Percentiles rank a stretch among this genome's conserved stretches.
Evolutionary conservation across 1,140 invertebrate genomes (phyloP).

Genomic region (Maniola jurtina): DNA sequence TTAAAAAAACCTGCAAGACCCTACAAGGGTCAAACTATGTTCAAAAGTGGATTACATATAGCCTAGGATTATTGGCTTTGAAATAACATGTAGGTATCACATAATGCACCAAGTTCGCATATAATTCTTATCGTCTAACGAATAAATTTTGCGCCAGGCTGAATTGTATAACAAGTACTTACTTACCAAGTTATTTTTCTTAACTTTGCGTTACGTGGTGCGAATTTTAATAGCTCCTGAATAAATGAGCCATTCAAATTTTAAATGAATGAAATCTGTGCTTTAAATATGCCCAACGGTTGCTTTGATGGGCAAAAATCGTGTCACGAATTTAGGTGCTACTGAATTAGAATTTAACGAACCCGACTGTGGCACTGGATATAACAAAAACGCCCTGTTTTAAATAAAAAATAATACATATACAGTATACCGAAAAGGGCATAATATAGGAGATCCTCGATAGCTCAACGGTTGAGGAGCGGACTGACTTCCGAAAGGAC

Average conservation of each 20-base stretch:
- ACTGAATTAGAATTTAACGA: neutral
- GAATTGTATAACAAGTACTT: conserved; percentile 23
- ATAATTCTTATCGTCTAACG: conserved; percentile 29
- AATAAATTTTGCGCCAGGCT: conserved; percentile 35
- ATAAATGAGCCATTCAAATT: neutral
- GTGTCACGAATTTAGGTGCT: neutral
- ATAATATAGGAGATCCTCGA: too few species aligned
- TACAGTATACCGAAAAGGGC: too few species aligned
- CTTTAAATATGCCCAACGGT: neutral
- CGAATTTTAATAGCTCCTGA: conserved; percentile 20
- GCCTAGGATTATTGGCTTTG: too few species aligned
- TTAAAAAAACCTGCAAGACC: too few species aligned
- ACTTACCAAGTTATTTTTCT: conserved; percentile 20
- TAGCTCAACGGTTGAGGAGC: too few species aligned
- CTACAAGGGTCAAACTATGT: too few species aligned
- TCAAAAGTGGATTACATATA: too few species aligned
- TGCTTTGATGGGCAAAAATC: neutral
- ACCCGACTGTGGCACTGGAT: too few species aligned
- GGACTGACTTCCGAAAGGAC: too few species aligned
- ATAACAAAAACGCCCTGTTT: too few species aligned
- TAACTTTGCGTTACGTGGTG: conserved; percentile 25
- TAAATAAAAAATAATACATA: too few species aligned
- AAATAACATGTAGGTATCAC: too few species aligned
- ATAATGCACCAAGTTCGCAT: conserved; percentile 29
- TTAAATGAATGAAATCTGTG: neutral